Evolutionary conservation across 2,113 vertebrate genomes (phyloP), one percentile per base, ranked within the genome.

Genomic region (Nesospiza acunhae): DNA sequence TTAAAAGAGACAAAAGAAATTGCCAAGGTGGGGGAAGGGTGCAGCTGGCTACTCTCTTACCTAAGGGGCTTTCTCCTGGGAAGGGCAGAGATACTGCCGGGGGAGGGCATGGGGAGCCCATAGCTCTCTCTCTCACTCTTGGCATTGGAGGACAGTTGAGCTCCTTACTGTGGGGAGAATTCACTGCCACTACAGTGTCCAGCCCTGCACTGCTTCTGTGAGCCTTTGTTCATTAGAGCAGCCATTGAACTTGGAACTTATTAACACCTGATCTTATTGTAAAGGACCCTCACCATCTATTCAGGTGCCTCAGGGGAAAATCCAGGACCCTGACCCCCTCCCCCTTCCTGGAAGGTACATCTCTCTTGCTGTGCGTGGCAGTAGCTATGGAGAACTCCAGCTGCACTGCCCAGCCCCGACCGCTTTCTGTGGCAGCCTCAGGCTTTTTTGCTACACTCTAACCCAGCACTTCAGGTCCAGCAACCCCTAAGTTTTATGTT

Each of bases 281-380:
- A 70, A 82, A 82, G 19, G 12, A 70, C 10, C 4, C 24, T 24
- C 35, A 50, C 30, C 24, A 69, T 23, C 53, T 59, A 41, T 23
- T 15, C 4, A 2, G 64, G 28, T 33, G 23, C 30, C 53, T 41
- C 30, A 41, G 35, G 7, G 18, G 35, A 41, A 82, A 69, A 69
- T 41, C 19, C 1, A 2, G 11, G 53, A 14, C 44, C 44, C 23
- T 14, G 23, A 59, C 7, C 7, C 24, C 33, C 8, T 39, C 9
- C 8, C 42, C 9, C 31, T 14, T 56, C 55, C 20, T 1, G 1
- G 42, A 69, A 19, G 15, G n/a, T 4, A 6, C 0, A 0, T 39
- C 23, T 39, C 23, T 35, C n/a, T 11, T 22, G 50, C 27, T 31
- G 3, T 6, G 0, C 4, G 28, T 1, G 1, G 35, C 42, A 49